Evolutionary conservation across 2,113 vertebrate genomes (phyloP).

Genomic region (Pangasianodon gigas): DNA sequence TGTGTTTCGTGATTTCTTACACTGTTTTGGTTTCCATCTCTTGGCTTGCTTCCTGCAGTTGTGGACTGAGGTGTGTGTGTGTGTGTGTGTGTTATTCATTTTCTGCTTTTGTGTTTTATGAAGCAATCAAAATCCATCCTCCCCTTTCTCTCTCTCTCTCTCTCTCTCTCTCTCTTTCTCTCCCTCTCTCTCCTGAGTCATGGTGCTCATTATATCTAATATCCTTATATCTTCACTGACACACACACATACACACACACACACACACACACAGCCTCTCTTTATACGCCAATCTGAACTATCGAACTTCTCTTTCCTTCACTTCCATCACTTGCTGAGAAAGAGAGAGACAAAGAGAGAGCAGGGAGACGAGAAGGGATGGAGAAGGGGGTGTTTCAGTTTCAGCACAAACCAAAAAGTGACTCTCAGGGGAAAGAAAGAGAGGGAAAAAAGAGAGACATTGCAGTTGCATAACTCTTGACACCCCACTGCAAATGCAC

Average conservation of each 20-base stretch:
- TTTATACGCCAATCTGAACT: background rate
- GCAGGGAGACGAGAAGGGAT: background rate
- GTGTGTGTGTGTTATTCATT: background rate
- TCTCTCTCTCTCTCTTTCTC: background rate
- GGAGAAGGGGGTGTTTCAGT: background rate
- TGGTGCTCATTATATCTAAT: constrained; percentile 19
- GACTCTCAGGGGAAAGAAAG: background rate
- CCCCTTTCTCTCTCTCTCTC: background rate
- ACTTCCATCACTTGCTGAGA: background rate
- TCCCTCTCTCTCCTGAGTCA: constrained; percentile 8
- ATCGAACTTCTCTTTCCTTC: background rate
- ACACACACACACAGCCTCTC: background rate
- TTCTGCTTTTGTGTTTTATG: background rate
- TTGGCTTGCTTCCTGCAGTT: too few species aligned
- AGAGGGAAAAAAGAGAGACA: background rate
- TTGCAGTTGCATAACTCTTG: background rate
- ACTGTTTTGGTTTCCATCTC: background rate
- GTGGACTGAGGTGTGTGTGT: background rate
- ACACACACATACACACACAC: constrained; percentile 2
- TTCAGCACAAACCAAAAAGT: background rate
- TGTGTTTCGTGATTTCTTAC: background rate
- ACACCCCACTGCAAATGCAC: background rate
- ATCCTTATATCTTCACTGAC: background rate
- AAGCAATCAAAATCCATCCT: background rate
- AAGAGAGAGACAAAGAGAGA: background rate